Conservation (phyloP, 2,113 vertebrate species). For the Rana temporaria region DNA sequence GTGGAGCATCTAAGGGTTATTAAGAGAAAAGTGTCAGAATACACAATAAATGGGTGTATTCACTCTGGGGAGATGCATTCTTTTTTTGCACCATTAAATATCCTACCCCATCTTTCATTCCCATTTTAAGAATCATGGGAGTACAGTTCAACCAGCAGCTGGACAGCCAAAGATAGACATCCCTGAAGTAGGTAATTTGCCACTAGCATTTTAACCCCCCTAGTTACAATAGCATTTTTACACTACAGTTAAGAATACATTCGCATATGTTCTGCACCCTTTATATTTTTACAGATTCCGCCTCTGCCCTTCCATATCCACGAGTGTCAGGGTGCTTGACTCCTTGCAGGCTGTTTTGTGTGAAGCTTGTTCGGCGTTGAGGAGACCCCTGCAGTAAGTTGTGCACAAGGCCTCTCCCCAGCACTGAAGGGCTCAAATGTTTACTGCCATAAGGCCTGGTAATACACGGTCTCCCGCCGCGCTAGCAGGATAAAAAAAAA, state of each 20-base stretch:
- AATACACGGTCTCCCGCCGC: background rate
- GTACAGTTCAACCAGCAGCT: slow-evolving; percentile 14
- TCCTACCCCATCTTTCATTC: background rate
- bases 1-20: no score
- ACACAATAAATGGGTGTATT: no score
- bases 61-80: no score
- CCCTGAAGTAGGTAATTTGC: background rate
- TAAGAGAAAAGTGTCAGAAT: no score
- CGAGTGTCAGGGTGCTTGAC: slow-evolving; percentile 39
- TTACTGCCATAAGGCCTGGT: slow-evolving; percentile 41
- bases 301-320: background rate
- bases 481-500: slow-evolving; percentile 14
- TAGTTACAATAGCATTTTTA: slow-evolving; percentile 1
- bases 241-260: background rate
- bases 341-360: slow-evolving; percentile 40
- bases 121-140: slow-evolving; percentile 3
- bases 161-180: background rate
- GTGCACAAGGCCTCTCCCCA: slow-evolving; percentile 43
- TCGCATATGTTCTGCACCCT: background rate
- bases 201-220: background rate
- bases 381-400: slow-evolving; percentile 33
- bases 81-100: no score
- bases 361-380: slow-evolving; percentile 36
- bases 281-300: no score
- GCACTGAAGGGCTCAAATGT: slow-evolving; percentile 27